Evolutionary conservation across 2,113 vertebrate genomes (phyloP).

Genomic region (Chaetorhynchus papuensis): DNA sequence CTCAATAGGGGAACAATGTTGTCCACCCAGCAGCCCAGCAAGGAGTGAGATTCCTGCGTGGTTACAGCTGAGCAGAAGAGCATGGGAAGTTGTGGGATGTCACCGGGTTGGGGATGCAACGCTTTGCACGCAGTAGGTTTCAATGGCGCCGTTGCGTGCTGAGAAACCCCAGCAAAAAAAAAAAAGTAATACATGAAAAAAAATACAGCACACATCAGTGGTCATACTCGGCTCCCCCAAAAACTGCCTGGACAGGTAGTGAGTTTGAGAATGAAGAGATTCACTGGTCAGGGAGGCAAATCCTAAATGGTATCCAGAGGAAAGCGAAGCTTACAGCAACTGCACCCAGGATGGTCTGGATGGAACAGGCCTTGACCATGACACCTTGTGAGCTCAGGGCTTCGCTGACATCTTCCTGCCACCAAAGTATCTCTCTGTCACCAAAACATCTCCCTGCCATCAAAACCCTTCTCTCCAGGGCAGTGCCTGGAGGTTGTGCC

Average conservation of each 20-base stretch:
- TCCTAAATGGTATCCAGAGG: not conserved
- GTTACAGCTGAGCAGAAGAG: conserved; percentile 36
- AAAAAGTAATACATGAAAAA: accelerated
- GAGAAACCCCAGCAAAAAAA: not conserved
- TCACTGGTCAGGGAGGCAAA: not conserved
- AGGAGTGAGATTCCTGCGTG: conserved; percentile 12
- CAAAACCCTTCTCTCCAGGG: not conserved
- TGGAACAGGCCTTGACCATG: accelerated
- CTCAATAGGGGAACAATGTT: conserved; percentile 55
- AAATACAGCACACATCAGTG: not conserved
- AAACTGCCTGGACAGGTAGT: not conserved
- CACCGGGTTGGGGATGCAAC: not conserved
- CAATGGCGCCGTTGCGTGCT: accelerated
- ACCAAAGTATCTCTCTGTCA: not conserved
- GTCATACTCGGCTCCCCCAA: not conserved
- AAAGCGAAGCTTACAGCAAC: not conserved
- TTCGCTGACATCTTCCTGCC: not conserved
- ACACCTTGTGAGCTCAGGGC: not conserved
- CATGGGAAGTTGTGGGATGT: conserved; percentile 34
- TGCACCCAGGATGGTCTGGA: accelerated
- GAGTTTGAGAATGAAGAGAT: not conserved
- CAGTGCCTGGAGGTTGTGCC: not conserved
- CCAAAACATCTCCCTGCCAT: not conserved
- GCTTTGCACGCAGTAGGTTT: not conserved
- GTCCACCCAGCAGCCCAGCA: conserved; percentile 56